Evolutionary conservation across 2,113 vertebrate species (phyloP).

Genomic region (Cyphomyrus plagiostoma): DNA sequence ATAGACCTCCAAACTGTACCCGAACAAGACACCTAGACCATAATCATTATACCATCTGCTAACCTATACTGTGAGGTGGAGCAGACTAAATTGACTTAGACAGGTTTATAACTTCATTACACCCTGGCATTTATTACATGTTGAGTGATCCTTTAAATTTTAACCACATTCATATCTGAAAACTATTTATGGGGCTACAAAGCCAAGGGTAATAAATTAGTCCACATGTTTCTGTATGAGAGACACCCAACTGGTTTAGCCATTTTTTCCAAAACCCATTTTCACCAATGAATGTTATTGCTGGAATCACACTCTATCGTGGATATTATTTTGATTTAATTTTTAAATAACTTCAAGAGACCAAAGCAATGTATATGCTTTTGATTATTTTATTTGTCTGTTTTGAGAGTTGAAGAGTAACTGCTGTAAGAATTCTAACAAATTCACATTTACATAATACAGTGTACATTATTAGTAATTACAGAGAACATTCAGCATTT

Average conservation of each 20-base stretch:
- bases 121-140: neutral
- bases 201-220: neutral
- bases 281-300: neutral
- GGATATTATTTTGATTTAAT: neutral
- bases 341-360: conserved; percentile 4
- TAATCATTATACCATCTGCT: neutral
- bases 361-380: conserved; percentile 1
- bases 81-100: neutral
- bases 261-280: neutral
- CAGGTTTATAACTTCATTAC: neutral
- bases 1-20: neutral
- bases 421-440: conserved; percentile 46
- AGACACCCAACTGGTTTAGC: neutral
- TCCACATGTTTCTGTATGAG: neutral
- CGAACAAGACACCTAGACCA: neutral
- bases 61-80: neutral
- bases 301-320: neutral
- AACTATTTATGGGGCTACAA: neutral
- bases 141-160: neutral
- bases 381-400: conserved; percentile 46
- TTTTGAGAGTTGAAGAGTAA: conserved; percentile 37
- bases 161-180: neutral
- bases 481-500: conserved; percentile 53
- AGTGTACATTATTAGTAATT: conserved; percentile 52
- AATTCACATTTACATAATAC: conserved; percentile 58